A percentile compares a stretch with the other conserved stretches of the same genome.
phyloP scores from a whole-genome alignment of 2,113 vertebrate genomes.

The Thomomys bottae region DNA sequence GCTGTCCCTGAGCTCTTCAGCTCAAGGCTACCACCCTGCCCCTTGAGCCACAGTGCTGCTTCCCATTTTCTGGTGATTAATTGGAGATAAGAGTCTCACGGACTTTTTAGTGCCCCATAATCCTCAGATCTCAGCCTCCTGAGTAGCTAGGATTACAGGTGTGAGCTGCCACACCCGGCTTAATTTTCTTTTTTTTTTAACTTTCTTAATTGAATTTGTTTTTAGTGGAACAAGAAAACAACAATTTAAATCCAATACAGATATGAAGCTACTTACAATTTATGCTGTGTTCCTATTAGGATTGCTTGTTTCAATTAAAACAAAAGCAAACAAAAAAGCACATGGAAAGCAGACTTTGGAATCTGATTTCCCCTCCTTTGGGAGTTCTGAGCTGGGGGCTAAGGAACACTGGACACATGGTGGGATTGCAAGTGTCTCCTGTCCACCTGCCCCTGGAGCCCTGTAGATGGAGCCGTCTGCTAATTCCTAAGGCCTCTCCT shows the following conservation, averaged over 20 bases:
- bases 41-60: too few relatives aligned
- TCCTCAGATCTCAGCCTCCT: too few relatives aligned
- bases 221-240: neutral
- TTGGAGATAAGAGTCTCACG: too few relatives aligned
- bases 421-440: neutral
- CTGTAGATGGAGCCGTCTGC: conserved; percentile 91
- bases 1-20: too few relatives aligned
- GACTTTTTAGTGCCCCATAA: too few relatives aligned
- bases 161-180: too few relatives aligned
- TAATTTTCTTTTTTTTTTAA: too few relatives aligned
- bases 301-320: neutral
- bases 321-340: too few relatives aligned
- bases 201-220: neutral
- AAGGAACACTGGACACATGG: accelerated
- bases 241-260: neutral
- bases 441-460: conserved; percentile 78
- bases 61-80: too few relatives aligned
- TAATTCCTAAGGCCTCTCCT: conserved; percentile 82
- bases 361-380: neutral
- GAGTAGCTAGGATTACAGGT: too few relatives aligned
- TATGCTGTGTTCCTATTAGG: neutral
- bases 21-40: too few relatives aligned
- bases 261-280: neutral
- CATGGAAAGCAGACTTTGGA: neutral
- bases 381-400: neutral